Evolutionary conservation across 2,888 invertebrate genomes (phyloP), one percentile per base, ranked within the genome.

Genomic region (Nephrotoma appendiculata): DNA sequence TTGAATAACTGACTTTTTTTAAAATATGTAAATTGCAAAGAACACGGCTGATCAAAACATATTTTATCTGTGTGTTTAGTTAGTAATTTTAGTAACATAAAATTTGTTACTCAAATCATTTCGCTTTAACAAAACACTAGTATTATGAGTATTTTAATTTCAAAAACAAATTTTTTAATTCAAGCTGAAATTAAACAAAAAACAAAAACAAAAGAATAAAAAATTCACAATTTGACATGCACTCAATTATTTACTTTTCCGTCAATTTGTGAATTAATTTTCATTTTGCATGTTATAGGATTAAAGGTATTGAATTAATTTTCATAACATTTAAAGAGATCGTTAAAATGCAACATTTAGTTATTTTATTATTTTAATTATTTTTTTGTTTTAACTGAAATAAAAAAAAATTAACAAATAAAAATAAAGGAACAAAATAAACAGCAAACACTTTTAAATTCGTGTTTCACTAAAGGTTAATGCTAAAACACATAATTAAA

Each of bases 401-500:
- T 31, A 9, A 71, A 71, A 71, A n/a, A 31, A 31, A 31, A 3
- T 31, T 31, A 31, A 31, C 31, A 31, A 31, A 31, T 31, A 31
- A 31, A 31, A 9, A 71, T 71, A 71, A 71, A 71, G 71, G 19
- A 71, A 71, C 71, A 71, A 71, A 71, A 71, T 71, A 71, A 71
- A 71, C 71, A 71, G 71, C 71, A 71, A 71, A 71, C 71, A 71
- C 71, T 71, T 71, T 71, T 9, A 71, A 71, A 31, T 31, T 71
- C 7, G 31, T 71, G 71, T 71, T 71, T 12, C 71, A 71, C 71
- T 71, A 71, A 71, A 31, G 31, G 31, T 71, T 31, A 71, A 71
- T 71, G 71, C 71, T 71, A 71, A 71, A 71, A 31, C 71, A 71
- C 71, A 15, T 52, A 89, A 89, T 88, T 88, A 19, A 87, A 89